Evolutionary conservation across 2,797 vertebrate genomes (phyloP).

Genomic region (Thripadectes ignobilis): DNA sequence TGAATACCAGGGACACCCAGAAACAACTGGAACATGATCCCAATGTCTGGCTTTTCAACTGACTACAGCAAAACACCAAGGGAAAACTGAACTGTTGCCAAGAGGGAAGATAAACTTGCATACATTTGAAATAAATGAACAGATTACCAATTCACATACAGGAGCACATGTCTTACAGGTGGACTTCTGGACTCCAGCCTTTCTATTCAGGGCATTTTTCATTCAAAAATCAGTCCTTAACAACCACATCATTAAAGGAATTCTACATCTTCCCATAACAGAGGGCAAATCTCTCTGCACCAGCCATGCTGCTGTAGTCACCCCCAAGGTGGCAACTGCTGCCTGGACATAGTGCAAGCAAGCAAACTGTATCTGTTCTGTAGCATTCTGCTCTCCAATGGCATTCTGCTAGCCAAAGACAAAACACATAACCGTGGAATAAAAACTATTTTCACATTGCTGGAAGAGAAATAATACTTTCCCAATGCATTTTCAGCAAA

Average conservation of each 20-base stretch:
- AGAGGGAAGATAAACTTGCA: slow-evolving; percentile 18
- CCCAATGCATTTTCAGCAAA: neutral
- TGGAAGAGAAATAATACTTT: neutral
- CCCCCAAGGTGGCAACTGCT: neutral
- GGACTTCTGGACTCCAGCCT: neutral
- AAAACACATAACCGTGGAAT: rapidly evolving
- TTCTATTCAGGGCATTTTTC: neutral
- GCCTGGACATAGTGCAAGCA: neutral
- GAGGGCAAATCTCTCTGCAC: neutral
- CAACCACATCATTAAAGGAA: neutral
- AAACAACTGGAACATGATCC: neutral
- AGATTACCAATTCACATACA: neutral
- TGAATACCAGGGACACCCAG: neutral
- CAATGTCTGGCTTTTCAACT: neutral
- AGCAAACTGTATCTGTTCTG: neutral
- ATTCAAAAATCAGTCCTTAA: neutral
- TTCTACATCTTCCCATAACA: neutral
- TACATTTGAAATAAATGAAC: neutral
- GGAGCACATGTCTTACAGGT: neutral
- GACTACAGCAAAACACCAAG: neutral
- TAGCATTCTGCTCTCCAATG: neutral
- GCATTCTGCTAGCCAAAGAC: neutral
- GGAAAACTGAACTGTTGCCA: neutral
- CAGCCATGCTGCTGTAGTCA: neutral
- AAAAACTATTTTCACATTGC: neutral